Conservation (phyloP, 2,797 vertebrate species). For the Microctenopoma steveboyesi region DNA sequence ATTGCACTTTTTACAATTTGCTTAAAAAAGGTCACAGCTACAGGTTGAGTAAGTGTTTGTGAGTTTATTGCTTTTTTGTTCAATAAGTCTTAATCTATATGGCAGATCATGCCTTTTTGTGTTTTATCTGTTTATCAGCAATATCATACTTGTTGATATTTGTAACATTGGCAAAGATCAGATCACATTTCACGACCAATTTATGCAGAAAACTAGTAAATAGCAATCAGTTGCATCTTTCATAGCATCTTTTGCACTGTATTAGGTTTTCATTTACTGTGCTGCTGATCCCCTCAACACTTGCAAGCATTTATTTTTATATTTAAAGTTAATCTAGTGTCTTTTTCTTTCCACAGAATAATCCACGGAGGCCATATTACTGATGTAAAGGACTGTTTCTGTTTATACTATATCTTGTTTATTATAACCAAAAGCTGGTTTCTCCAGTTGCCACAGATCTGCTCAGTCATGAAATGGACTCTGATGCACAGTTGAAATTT, state of each 20-base stretch:
- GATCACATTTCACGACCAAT: too few species aligned
- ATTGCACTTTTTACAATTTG: too few species aligned
- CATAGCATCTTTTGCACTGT: not conserved
- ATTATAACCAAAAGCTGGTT: conserved; percentile 32
- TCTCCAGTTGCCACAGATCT: conserved; percentile 23
- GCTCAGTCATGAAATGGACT: conserved; percentile 42
- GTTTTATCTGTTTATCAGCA: too few species aligned
- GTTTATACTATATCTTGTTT: conserved; percentile 36
- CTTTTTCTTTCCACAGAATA: conserved; percentile 86
- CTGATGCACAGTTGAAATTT: conserved; percentile 31
- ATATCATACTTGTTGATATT: too few species aligned
- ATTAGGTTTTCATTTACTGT: not conserved
- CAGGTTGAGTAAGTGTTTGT: too few species aligned
- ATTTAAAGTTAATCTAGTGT: conserved; percentile 7
- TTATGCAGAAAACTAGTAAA: too few species aligned
- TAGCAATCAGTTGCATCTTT: too few species aligned
- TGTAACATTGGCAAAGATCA: too few species aligned
- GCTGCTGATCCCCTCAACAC: not conserved
- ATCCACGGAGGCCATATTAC: conserved; percentile 97
- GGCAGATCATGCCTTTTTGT: too few species aligned
- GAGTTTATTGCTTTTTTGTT: too few species aligned
- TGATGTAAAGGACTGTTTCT: conserved; percentile 71
- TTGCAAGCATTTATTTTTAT: not conserved
- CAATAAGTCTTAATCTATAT: too few species aligned
- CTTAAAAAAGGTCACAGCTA: too few species aligned